phyloP scores from a whole-genome alignment of 2,888 invertebrate genomes.

The Ormyrus labotus region DNA sequence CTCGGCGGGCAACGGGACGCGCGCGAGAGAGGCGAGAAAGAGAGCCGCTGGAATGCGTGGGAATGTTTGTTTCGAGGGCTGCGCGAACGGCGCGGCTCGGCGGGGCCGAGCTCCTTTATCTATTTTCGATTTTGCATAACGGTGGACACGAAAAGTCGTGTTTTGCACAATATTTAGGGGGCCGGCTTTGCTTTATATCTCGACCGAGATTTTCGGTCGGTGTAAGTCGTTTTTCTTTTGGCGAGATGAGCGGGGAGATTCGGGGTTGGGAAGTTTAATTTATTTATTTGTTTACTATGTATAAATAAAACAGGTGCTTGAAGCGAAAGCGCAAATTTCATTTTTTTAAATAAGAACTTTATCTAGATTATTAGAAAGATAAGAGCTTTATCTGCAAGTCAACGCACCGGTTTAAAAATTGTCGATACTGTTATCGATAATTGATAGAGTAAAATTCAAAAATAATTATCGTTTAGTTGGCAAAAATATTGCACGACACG shows the following conservation, averaged over 20 bases:
- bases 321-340: too few relatives aligned
- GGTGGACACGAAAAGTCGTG: too few relatives aligned
- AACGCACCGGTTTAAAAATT: constrained; percentile 16
- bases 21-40: constrained; percentile 9
- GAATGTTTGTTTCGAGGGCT: constrained; percentile 56
- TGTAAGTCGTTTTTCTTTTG: too few relatives aligned
- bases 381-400: constrained; percentile 12
- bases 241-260: too few relatives aligned
- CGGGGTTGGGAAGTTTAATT: too few relatives aligned
- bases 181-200: too few relatives aligned
- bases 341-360: too few relatives aligned
- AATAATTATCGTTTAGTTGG: not conserved
- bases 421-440: constrained; percentile 9
- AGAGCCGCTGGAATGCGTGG: constrained; percentile 55
- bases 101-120: not conserved
- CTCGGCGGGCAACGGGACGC: constrained; percentile 21
- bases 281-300: too few relatives aligned
- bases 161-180: too few relatives aligned
- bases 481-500: not conserved
- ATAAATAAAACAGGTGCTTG: too few relatives aligned
- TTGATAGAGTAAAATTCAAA: constrained; percentile 9
- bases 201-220: too few relatives aligned
- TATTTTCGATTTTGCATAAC: too few relatives aligned
- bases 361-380: not conserved
- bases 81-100: not conserved